phyloP scores from a whole-genome alignment of 2,797 vertebrate genomes.

The Xyrichtys novacula region DNA sequence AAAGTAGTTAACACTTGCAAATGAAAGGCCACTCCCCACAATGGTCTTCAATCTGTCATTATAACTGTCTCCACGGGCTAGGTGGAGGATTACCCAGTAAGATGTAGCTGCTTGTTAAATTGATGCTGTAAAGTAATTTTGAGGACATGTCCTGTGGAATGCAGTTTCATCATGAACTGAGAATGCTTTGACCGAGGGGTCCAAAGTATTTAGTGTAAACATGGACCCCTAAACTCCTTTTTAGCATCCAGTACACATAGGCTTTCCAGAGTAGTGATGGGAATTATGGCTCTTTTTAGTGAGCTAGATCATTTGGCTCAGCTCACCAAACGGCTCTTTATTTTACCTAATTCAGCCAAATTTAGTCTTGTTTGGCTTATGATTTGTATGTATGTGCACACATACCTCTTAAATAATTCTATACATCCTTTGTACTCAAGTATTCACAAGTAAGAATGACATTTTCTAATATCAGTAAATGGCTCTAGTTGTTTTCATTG shows the following conservation, averaged over 20 bases:
- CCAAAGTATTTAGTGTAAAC: slow-evolving; percentile 47
- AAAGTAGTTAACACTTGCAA: slow-evolving; percentile 68
- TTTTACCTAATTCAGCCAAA: too few relatives aligned
- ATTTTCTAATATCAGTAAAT: too few relatives aligned
- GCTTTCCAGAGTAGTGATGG: too few relatives aligned
- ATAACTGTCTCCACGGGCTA: background rate
- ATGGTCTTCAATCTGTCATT: slow-evolving; percentile 23
- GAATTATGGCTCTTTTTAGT: too few relatives aligned
- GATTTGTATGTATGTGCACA: too few relatives aligned
- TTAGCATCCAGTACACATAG: background rate
- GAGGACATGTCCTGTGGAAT: slow-evolving; percentile 66
- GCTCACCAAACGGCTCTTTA: too few relatives aligned
- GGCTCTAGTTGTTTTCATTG: too few relatives aligned
- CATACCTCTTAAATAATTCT: too few relatives aligned
- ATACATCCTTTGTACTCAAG: too few relatives aligned
- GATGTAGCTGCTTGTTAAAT: slow-evolving; percentile 5
- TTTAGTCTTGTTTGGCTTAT: too few relatives aligned
- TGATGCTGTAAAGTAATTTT: slow-evolving; percentile 65
- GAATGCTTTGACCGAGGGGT: slow-evolving; percentile 30
- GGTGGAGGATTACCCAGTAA: background rate
- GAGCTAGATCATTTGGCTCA: too few relatives aligned
- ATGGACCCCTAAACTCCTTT: slow-evolving; percentile 11
- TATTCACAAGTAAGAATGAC: too few relatives aligned
- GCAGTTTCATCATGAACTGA: slow-evolving; percentile 60
- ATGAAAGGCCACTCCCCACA: slow-evolving; percentile 45